Base-by-base conservation (phyloP, 2,888 invertebrate species). In the Drosophila kuntzei region DNA sequence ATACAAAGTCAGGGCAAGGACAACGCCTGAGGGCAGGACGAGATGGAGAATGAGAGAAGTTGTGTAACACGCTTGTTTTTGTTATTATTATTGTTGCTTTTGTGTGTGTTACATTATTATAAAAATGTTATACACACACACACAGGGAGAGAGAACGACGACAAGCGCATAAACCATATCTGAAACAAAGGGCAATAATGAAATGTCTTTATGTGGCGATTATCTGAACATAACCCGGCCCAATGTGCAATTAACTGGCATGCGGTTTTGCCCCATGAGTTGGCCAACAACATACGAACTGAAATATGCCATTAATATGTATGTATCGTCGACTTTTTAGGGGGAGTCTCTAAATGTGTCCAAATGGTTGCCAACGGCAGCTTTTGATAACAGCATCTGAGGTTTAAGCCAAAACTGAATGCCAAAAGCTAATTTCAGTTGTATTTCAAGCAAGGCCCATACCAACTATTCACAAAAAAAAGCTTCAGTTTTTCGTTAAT, bases 201-300 rank as follows among this genome's bases (percentile, higher is more conserved):
- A 87, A 87, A 85, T 68, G 76, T 84, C 84, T 87, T 89, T 87
- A 85, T 87, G 85, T 65, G 71, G 69, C 81, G 87, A 89, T 85
- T 89, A 89, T 79, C 79, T 74, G 71, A 59, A 64, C 77, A 75
- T 87, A 81, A 77, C 73, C 80, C 61, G 53, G 64, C 49, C 68
- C 68, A 71, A 74, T 76, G 87, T 65, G 76, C 87, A 88, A 84
- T 84, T 88, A 84, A 86, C 79, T 67, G 63, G 54, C 62, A 55
- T 73, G 73, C 51, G 68, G 67, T 53, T 64, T 29, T 51, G 47
- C 36, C 59, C 41, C 32, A 25, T 11, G 11, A 2, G 12, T 20
- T 8, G 20, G n/a, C 27, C 43, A 34, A 36, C 44, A 18, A 32
- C 18, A 34, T 55, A 34, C 27, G 27, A 54, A 16, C 51, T 27